phyloP scores from a whole-genome alignment of 1,140 invertebrate species.

The Whitmania pigra region DNA sequence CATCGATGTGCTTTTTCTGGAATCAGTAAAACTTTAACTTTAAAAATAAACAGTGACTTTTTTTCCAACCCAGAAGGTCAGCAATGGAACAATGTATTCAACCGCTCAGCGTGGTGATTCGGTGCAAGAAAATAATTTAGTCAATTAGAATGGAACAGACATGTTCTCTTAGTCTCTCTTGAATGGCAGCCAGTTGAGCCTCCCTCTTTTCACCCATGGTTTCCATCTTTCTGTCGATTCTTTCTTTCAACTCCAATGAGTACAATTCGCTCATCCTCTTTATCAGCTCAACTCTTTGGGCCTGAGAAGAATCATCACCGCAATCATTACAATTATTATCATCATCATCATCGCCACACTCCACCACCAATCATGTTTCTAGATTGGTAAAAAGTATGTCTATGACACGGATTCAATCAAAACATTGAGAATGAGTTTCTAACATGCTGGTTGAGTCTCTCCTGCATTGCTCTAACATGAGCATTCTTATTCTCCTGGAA shows the following conservation, averaged over 20 bases:
- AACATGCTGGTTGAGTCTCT: constrained; percentile 66
- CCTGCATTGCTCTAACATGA: constrained; percentile 70
- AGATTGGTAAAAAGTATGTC: no score
- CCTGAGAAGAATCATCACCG: constrained; percentile 16
- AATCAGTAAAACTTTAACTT: not conserved
- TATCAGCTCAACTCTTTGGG: constrained; percentile 59
- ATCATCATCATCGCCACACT: no score
- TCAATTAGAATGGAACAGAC: constrained; percentile 41
- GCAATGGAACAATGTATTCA: not conserved
- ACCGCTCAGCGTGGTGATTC: not conserved
- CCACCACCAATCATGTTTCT: no score
- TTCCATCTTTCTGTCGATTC: constrained; percentile 70
- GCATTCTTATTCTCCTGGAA: constrained; percentile 73
- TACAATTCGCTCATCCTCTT: constrained; percentile 65
- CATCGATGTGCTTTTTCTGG: constrained; percentile 36
- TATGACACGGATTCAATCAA: no score
- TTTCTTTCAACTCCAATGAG: constrained; percentile 63
- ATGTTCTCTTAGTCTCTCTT: constrained; percentile 73
- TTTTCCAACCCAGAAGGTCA: not conserved
- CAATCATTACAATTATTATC: not conserved
- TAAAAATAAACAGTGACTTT: not conserved
- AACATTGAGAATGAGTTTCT: constrained; percentile 28
- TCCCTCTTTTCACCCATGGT: constrained; percentile 68
- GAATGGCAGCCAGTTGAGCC: constrained; percentile 72
- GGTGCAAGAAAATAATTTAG: not conserved